phyloP scores from a whole-genome alignment of 2,797 vertebrate genomes.

The Lutjanus campechanus region DNA sequence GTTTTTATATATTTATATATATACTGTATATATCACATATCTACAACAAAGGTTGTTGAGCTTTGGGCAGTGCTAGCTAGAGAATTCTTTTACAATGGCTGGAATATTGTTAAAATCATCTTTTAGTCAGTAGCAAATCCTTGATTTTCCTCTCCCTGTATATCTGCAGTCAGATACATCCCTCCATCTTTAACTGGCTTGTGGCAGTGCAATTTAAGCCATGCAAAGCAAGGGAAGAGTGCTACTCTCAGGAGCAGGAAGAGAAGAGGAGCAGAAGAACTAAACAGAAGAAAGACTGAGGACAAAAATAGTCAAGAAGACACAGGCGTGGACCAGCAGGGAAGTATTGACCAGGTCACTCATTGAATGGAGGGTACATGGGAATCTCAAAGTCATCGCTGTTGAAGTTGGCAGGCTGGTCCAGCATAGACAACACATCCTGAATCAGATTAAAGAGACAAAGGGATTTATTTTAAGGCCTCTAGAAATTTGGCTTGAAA shows the following conservation, averaged over 20 bases:
- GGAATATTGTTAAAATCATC: constrained; percentile 52
- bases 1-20: constrained; percentile 36
- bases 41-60: constrained; percentile 58
- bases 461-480: constrained; percentile 9
- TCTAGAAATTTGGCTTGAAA: too few species aligned
- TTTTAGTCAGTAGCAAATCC: constrained; percentile 63
- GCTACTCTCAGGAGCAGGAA: constrained; percentile 56
- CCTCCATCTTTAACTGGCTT: constrained; percentile 59
- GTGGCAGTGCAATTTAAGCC: constrained; percentile 67
- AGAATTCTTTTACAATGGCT: constrained; percentile 58
- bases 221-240: constrained; percentile 66
- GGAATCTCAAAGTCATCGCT: constrained; percentile 94
- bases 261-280: constrained; percentile 43
- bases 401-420: constrained; percentile 92
- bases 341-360: constrained; percentile 81
- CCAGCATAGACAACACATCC: constrained; percentile 97
- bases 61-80: constrained; percentile 78
- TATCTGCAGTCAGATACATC: constrained; percentile 51
- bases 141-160: constrained; percentile 52
- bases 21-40: constrained; percentile 58
- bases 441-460: constrained; percentile 67
- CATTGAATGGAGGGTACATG: constrained; percentile 93
- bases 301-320: constrained; percentile 24
- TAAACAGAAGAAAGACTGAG: constrained; percentile 29
- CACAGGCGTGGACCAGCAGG: constrained; percentile 14